Evolutionary conservation across 2,888 invertebrate species (phyloP).

Genomic region (Caenorhabditis panamensis): DNA sequence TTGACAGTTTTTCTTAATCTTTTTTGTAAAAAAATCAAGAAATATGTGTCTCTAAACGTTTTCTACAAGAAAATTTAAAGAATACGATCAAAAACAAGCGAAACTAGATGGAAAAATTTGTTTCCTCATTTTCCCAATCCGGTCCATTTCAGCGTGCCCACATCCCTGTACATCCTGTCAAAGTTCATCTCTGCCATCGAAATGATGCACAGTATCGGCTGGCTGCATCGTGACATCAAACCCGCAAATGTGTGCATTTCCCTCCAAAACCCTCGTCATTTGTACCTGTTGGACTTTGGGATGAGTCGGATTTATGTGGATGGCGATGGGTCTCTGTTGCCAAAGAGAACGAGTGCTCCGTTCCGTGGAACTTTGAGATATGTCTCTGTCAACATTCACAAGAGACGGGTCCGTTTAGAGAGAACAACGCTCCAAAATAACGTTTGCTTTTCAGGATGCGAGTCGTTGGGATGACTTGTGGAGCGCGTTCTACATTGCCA

Average conservation of each 20-base stretch:
- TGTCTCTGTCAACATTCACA: constrained; percentile 68
- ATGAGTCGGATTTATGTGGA: constrained; percentile 59
- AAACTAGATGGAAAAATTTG: no score
- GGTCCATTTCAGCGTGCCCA: constrained; percentile 60
- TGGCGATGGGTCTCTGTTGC: constrained; percentile 43
- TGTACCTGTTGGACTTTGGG: constrained; percentile 69
- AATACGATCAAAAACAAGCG: no score
- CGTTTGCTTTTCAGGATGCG: constrained; percentile 60
- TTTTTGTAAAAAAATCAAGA: no score
- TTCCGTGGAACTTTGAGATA: constrained; percentile 73
- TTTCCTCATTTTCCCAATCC: no score
- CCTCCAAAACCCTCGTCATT: constrained; percentile 45
- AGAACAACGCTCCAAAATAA: no score
- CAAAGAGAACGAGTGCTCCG: constrained; percentile 31
- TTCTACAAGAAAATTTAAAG: no score
- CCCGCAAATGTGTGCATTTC: constrained; percentile 75
- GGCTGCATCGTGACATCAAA: constrained; percentile 74
- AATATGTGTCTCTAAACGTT: no score
- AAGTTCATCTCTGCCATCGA: constrained; percentile 66
- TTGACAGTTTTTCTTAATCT: no score
- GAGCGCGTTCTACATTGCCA: constrained; percentile 73
- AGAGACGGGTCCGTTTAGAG: constrained; percentile 41
- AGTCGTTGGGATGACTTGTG: constrained; percentile 72
- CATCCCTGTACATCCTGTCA: constrained; percentile 68
- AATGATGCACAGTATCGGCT: constrained; percentile 68